Evolutionary conservation across 2,888 invertebrate genomes (phyloP).

Genomic region (Bellardia pandia): DNA sequence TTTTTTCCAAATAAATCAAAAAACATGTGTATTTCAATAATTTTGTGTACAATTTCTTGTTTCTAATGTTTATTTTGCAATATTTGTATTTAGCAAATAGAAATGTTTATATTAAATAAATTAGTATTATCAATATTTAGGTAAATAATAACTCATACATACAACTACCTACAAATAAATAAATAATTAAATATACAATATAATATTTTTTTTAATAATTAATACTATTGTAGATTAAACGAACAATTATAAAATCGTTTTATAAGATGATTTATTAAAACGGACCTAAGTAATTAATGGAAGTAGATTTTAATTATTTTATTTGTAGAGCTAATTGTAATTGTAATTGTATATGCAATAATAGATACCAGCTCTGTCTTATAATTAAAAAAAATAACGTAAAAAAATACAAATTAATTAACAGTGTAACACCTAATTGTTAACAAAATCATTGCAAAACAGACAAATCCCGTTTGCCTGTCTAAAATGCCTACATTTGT

Average conservation of each 20-base stretch:
- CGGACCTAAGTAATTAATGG: slow-evolving; percentile 28
- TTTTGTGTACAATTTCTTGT: slow-evolving; percentile 1
- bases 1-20: slow-evolving; percentile 1
- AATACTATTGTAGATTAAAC: slow-evolving; percentile 35
- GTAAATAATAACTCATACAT: slow-evolving; percentile 22
- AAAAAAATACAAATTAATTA: neutral
- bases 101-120: slow-evolving; percentile 56
- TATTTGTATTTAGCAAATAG: slow-evolving; percentile 44
- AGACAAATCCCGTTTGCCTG: slow-evolving; percentile 16
- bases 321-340: neutral
- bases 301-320: slow-evolving; percentile 9
- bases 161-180: neutral
- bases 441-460: neutral
- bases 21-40: slow-evolving; percentile 5
- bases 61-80: slow-evolving; percentile 33
- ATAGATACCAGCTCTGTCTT: slow-evolving; percentile 32
- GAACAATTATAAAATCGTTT: slow-evolving; percentile 10
- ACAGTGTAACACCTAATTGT: neutral
- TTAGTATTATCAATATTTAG: slow-evolving; percentile 36
- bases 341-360: neutral
- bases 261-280: slow-evolving; percentile 4
- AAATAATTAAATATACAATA: slow-evolving; percentile 8
- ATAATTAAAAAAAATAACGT: neutral
- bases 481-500: neutral
- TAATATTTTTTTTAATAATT: slow-evolving; percentile 13